Evolutionary conservation across 2,113 vertebrate species (phyloP).

Genomic region (Columba livia): DNA sequence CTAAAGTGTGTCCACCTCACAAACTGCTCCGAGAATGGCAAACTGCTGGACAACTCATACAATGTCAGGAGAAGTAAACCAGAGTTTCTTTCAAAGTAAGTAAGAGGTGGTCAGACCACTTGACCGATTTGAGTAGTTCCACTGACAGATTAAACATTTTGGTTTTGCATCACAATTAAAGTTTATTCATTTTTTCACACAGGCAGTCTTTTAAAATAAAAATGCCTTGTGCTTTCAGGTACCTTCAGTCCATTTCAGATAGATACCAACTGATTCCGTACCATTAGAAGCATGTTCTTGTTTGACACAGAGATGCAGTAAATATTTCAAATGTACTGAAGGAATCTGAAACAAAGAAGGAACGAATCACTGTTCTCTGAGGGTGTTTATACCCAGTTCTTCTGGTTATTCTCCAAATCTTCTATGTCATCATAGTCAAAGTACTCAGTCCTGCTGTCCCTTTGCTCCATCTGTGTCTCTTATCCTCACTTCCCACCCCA

Average conservation of each 20-base stretch:
- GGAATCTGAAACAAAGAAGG: background rate
- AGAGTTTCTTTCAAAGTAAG: background rate
- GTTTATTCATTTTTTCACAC: background rate
- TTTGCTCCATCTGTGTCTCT: background rate
- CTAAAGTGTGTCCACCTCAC: background rate
- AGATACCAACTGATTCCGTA: background rate
- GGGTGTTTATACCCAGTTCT: background rate
- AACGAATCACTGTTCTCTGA: background rate
- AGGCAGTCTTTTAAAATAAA: background rate
- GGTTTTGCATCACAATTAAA: background rate
- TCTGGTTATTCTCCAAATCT: background rate
- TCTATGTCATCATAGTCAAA: background rate
- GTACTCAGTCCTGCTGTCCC: background rate
- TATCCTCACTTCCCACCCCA: accelerated
- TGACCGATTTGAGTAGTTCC: background rate
- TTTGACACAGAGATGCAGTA: background rate
- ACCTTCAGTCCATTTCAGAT: background rate
- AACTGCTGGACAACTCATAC: background rate
- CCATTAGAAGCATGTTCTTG: background rate
- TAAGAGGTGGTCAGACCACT: background rate
- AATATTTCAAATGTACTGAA: background rate
- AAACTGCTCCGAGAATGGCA: background rate
- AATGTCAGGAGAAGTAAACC: background rate
- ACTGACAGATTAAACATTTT: background rate
- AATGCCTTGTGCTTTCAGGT: background rate